These are phyloP conservation scores for Metallyticus violacea DNA, from an alignment of 2,888 invertebrate genomes.

Conservation along the genomic window DNA sequence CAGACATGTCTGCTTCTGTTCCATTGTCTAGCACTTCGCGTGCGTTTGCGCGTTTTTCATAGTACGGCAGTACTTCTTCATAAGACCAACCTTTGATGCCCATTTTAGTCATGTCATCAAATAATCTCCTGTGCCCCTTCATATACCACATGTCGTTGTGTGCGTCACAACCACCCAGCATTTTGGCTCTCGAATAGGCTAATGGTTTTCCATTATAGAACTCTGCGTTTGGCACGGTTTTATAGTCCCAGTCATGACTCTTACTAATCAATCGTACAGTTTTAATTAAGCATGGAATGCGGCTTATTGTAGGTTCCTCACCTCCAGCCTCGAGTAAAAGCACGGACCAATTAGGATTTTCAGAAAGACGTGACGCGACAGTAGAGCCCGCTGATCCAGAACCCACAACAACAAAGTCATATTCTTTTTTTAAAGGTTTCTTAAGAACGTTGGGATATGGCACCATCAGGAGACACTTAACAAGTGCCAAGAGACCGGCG, in stretches of 20 bases:
- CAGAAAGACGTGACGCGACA: not conserved
- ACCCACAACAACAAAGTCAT: not conserved
- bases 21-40: not conserved
- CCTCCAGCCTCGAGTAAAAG: not conserved
- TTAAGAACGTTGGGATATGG: not conserved
- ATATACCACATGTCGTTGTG: not conserved
- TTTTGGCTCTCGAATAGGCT: not conserved
- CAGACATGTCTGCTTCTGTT: not conserved
- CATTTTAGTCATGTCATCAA: not conserved
- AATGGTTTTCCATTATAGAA: not conserved
- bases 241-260: not conserved
- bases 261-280: not conserved
- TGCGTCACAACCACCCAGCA: not conserved
- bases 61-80: not conserved
- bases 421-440: not conserved
- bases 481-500: not conserved
- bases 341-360: not conserved
- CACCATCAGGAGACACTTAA: not conserved
- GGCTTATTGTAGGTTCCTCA: not conserved
- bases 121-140: not conserved
- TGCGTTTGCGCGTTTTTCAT: not conserved
- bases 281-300: not conserved
- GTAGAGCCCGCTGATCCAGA: not conserved
- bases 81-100: not conserved
- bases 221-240: not conserved